These are phyloP conservation scores for Eira barbara DNA, from an alignment of 2,113 vertebrate genomes.

Conservation along the genomic window DNA sequence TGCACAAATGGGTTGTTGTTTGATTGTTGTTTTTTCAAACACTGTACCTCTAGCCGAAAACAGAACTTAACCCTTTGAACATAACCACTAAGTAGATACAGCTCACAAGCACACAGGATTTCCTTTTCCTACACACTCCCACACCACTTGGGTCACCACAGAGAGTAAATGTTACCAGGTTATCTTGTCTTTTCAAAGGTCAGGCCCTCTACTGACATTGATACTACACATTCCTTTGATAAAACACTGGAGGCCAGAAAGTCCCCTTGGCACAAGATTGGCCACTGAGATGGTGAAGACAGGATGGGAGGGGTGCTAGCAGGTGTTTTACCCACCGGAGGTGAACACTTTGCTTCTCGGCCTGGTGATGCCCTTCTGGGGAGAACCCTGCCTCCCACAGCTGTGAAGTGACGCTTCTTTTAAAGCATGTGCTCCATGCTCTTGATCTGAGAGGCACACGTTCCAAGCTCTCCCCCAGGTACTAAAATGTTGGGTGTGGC, in stretches of 20 bases:
- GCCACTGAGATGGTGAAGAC: not conserved
- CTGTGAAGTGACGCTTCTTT: not conserved
- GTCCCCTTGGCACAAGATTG: not conserved
- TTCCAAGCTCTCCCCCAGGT: rapidly evolving
- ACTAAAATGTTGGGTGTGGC: not conserved
- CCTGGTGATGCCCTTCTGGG: not conserved
- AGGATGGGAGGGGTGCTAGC: not conserved
- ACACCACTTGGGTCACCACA: not conserved
- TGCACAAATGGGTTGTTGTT: not conserved
- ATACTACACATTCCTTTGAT: not conserved
- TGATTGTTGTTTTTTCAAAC: not conserved
- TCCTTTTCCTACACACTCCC: constrained; percentile 14
- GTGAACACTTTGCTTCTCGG: not conserved
- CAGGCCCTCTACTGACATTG: not conserved
- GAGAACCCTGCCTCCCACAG: not conserved
- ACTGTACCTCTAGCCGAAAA: not conserved
- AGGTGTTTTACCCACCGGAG: not conserved
- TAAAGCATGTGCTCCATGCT: not conserved
- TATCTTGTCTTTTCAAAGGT: not conserved
- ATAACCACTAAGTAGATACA: not conserved
- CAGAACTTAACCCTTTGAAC: not conserved
- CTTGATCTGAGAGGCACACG: not conserved
- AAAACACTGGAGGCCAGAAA: not conserved
- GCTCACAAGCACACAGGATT: not conserved
- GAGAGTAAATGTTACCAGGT: not conserved